Evolutionary conservation across 2,888 invertebrate genomes (phyloP).

Genomic region (Drosophila birchii): DNA sequence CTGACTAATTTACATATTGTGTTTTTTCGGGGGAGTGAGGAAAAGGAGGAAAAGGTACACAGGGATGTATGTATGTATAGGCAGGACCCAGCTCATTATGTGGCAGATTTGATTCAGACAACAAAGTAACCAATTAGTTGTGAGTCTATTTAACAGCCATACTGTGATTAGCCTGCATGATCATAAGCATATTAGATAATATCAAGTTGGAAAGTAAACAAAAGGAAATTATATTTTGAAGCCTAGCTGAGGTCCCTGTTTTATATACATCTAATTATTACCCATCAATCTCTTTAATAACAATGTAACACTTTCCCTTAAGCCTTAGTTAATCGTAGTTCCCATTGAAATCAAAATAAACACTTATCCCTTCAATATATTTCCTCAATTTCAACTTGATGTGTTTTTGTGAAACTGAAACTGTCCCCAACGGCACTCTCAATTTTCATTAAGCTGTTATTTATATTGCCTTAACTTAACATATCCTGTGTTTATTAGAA

Average conservation of each 20-base stretch:
- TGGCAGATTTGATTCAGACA: conserved; percentile 6
- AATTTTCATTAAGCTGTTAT: conserved; percentile 13
- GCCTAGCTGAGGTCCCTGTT: background rate
- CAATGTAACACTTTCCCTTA: background rate
- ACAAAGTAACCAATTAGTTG: conserved; percentile 17
- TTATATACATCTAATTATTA: too few species aligned
- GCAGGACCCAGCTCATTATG: conserved; percentile 1
- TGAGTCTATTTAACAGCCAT: background rate
- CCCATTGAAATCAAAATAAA: background rate
- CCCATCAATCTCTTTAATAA: too few species aligned
- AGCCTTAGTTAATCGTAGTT: background rate
- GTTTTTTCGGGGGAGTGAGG: conserved; percentile 23
- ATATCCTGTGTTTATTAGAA: conserved; percentile 1
- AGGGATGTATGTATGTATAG: background rate
- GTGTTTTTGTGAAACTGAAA: background rate
- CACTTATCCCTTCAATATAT: background rate
- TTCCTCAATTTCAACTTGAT: background rate
- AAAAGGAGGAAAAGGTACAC: background rate
- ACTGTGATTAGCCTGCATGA: background rate
- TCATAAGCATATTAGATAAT: background rate
- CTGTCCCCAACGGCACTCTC: background rate
- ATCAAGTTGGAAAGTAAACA: background rate
- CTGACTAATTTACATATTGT: conserved; percentile 47
- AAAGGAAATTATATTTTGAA: background rate
- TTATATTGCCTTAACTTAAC: background rate